Base-by-base conservation (phyloP, 1,140 invertebrate species). In the Adelges cooleyi region DNA sequence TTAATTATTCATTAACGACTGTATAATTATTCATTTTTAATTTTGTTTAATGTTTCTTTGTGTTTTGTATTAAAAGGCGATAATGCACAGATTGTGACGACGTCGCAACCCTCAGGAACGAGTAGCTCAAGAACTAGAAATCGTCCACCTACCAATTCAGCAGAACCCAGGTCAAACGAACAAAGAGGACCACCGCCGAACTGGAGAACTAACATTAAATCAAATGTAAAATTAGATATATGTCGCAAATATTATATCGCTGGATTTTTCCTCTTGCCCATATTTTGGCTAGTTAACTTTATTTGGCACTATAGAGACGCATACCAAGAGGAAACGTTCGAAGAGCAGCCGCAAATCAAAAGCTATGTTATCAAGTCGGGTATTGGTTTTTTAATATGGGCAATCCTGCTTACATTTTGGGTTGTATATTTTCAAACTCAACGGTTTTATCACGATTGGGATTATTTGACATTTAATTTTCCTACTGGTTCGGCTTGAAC, bases 221-320 rank as follows among this genome's bases (percentile, higher is more conserved):
- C 20, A 17, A 17, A 29, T 33, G 56, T 46, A 48, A 62, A 62
- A 18, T 13, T 62, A 20, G 20, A 6, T 15, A 62, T 62, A 11
- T 62, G 56, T 4, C 56, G 56, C 20, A 48, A 3, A n/a, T 62
- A 62, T 48, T 62, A 62, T 46, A 33, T 62, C n/a, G 56, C 56
- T 2, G 56, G 56, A 48, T 62, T 62, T 29, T 62, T 62, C 13
- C 33, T 62, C 1, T 29, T 62, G 4, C 56, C 56, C 8, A 29
- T 62, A 33, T 62, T 62, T 29, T 62, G 56, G 56, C 27, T 62
- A 15, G 56, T 62, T 29, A 62, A 62, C 46, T 62, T 48, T 29
- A 6, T 62, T 8, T 62, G 56, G 56, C 42, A 62, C 46, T 62
- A 62, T n/a, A 44, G 44, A 20, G 56, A 62, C 20, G 56, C 56